Conservation (phyloP, 2,888 invertebrate genomes). For the Aporophyla nigra region DNA sequence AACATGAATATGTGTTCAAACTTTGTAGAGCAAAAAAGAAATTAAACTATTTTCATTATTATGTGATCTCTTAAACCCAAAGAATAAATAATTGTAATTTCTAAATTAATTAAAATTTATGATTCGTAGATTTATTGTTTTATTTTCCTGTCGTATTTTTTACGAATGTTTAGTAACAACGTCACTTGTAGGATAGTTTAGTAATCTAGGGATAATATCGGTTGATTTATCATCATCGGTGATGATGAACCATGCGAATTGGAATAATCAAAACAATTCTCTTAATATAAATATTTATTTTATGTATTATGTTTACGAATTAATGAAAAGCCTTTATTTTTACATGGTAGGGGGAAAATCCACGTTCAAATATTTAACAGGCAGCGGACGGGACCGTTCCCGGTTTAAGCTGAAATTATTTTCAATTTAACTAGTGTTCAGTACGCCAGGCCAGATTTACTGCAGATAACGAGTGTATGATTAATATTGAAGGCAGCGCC, state of each 20-base stretch:
- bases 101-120: too few species aligned
- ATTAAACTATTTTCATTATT: too few species aligned
- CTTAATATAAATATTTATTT: constrained; percentile 35
- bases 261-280: constrained; percentile 38
- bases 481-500: constrained; percentile 80
- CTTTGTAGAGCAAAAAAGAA: too few species aligned
- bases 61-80: too few species aligned
- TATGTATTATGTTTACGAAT: constrained; percentile 31
- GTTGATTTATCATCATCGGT: too few species aligned
- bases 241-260: not conserved
- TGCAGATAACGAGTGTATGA: constrained; percentile 83
- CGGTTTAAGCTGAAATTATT: constrained; percentile 75
- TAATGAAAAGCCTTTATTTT: constrained; percentile 37
- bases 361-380: constrained; percentile 59
- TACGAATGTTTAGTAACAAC: too few species aligned
- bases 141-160: too few species aligned
- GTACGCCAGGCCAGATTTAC: constrained; percentile 74
- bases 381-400: constrained; percentile 46
- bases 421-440: constrained; percentile 76
- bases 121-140: too few species aligned
- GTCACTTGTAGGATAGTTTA: too few species aligned
- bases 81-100: too few species aligned
- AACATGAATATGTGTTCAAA: too few species aligned
- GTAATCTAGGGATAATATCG: too few species aligned
- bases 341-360: constrained; percentile 44